Conservation (phyloP, 2,113 vertebrate genomes). For the Crotalus viridis region DNA sequence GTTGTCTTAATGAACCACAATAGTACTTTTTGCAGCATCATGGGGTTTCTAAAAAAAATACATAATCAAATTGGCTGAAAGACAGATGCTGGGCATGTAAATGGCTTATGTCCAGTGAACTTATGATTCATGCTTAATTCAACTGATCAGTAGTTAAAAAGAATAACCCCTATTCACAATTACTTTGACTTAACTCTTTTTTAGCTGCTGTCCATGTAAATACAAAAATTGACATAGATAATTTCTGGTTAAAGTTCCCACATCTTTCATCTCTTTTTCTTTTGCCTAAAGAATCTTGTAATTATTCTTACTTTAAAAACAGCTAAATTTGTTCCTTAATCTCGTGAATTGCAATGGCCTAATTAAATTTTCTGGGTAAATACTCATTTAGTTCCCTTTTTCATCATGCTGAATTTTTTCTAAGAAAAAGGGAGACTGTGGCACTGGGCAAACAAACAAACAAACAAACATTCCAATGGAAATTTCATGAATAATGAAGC, state of each 20-base stretch:
- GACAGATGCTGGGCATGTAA: not conserved
- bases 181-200: not conserved
- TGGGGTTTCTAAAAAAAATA: not conserved
- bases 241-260: constrained; percentile 2
- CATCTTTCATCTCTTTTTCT: not conserved
- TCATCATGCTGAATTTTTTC: not conserved
- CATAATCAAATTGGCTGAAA: not conserved
- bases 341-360: not conserved
- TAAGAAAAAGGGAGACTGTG: not conserved
- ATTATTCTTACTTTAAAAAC: not conserved
- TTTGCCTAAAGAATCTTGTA: not conserved
- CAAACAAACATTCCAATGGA: not conserved
- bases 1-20: not conserved
- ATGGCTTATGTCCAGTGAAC: not conserved
- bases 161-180: not conserved
- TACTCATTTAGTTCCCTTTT: not conserved
- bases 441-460: not conserved
- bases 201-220: not conserved
- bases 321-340: not conserved
- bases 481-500: not conserved
- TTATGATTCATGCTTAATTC: not conserved
- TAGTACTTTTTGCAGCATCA: not conserved
- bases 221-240: not conserved
- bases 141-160: not conserved
- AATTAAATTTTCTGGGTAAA: not conserved